Evolutionary conservation across 2,888 invertebrate species (phyloP).

Genomic region (Philhelius pedissequus): DNA sequence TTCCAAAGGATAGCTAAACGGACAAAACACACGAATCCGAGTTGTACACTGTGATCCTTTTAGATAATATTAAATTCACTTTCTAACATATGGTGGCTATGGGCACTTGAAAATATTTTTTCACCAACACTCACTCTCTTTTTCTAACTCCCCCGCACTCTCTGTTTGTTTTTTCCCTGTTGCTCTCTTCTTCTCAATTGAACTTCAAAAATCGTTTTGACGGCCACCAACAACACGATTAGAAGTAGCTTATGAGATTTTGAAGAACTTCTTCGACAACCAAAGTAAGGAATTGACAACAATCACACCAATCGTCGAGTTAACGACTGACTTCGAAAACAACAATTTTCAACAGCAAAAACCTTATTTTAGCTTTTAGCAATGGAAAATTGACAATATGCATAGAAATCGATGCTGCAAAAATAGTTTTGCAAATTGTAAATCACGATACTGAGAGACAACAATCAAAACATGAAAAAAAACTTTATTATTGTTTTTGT

Average conservation of each 20-base stretch:
- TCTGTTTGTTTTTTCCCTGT: not conserved
- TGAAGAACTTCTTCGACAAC: not conserved
- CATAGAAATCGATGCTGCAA: not conserved
- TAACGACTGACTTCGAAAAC: not conserved
- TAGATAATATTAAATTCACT: slow-evolving; percentile 33
- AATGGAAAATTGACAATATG: slow-evolving; percentile 33
- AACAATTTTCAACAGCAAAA: not conserved
- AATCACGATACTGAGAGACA: slow-evolving; percentile 29
- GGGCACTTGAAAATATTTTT: slow-evolving; percentile 4
- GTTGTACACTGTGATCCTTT: slow-evolving; percentile 46
- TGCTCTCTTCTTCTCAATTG: slow-evolving; percentile 2
- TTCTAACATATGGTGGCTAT: slow-evolving; percentile 42
- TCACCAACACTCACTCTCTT: slow-evolving; percentile 16
- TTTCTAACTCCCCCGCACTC: slow-evolving; percentile 4
- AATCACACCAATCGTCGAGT: not conserved
- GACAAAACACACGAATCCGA: slow-evolving; percentile 24
- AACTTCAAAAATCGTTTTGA: slow-evolving; percentile 37
- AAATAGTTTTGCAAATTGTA: not conserved
- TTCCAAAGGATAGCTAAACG: not conserved
- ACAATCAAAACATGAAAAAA: slow-evolving; percentile 21
- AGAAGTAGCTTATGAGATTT: not conserved
- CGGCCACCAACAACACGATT: slow-evolving; percentile 24
- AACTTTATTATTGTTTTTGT: not conserved
- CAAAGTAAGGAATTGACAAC: not conserved
- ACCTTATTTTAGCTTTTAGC: too few species aligned